Conservation (phyloP, 2,797 vertebrate species). For the Euthynnus affinis region DNA sequence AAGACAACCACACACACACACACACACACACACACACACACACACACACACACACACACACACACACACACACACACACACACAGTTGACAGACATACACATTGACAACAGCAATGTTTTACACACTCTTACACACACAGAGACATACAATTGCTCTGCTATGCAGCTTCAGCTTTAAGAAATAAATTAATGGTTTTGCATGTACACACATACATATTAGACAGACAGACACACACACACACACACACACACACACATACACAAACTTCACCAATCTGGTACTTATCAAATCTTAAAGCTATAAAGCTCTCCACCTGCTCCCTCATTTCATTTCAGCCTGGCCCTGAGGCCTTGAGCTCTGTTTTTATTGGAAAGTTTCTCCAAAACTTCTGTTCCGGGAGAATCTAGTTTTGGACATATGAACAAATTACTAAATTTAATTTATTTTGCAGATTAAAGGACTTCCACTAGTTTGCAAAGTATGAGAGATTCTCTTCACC, state of each 20-base stretch:
- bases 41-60: conserved; percentile 8
- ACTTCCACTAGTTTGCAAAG: background rate
- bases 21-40: background rate
- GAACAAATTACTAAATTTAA: conserved; percentile 10
- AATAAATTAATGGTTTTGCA: conserved; percentile 6
- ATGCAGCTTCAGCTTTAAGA: conserved; percentile 1
- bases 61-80: conserved; percentile 3
- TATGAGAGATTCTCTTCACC: background rate
- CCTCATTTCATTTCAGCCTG: conserved; percentile 43
- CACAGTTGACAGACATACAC: conserved; percentile 7
- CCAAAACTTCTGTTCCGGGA: conserved; percentile 27
- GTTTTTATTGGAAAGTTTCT: conserved; percentile 26
- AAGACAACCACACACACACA: no score
- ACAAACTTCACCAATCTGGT: conserved; percentile 46
- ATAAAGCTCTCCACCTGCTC: conserved; percentile 60
- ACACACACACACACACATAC: conserved; percentile 11
- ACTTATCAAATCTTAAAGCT: conserved; percentile 49
- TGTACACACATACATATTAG: conserved; percentile 1
- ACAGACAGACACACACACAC: conserved; percentile 8
- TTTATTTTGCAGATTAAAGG: conserved; percentile 19
- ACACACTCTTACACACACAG: background rate
- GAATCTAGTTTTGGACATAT: conserved; percentile 11
- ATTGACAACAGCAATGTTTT: background rate
- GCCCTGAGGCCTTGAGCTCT: conserved; percentile 20
- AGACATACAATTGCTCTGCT: background rate